These are phyloP conservation scores for Euproctis similis DNA, from an alignment of 2,888 invertebrate genomes.

Conservation along the genomic window DNA sequence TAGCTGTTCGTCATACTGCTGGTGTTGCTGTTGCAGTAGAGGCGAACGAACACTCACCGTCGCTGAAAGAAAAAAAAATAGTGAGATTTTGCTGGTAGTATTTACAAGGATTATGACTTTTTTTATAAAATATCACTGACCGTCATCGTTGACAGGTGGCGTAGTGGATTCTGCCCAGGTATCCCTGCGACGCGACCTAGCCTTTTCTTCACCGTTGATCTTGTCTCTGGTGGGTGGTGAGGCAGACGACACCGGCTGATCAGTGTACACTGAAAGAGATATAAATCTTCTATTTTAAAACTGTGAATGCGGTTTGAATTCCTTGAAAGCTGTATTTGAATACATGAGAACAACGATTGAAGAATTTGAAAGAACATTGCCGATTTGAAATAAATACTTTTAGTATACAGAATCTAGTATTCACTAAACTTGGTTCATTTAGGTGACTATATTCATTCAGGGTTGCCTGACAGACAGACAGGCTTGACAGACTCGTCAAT, in stretches of 20 bases:
- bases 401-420: no score
- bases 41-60: constrained; percentile 53
- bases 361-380: no score
- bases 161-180: constrained; percentile 61
- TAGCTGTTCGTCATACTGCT: constrained; percentile 80
- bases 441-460: no score
- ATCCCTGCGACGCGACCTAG: constrained; percentile 72
- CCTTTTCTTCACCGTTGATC: constrained; percentile 84
- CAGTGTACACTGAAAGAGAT: constrained; percentile 73
- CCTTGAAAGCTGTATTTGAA: no score
- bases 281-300: no score
- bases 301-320: no score
- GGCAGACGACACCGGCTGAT: constrained; percentile 84
- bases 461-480: no score
- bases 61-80: constrained; percentile 15
- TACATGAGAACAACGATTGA: no score
- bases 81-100: not conserved
- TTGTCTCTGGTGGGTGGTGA: constrained; percentile 88
- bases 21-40: constrained; percentile 64
- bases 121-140: constrained; percentile 22
- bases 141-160: constrained; percentile 45
- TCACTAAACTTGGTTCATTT: no score
- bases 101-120: not conserved
- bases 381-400: no score
- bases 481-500: no score